Percentiles rank a stretch among this genome's conserved stretches.
These are phyloP conservation scores for Diploptera punctata DNA, from an alignment of 2,888 invertebrate genomes.

Conservation along the genomic window DNA sequence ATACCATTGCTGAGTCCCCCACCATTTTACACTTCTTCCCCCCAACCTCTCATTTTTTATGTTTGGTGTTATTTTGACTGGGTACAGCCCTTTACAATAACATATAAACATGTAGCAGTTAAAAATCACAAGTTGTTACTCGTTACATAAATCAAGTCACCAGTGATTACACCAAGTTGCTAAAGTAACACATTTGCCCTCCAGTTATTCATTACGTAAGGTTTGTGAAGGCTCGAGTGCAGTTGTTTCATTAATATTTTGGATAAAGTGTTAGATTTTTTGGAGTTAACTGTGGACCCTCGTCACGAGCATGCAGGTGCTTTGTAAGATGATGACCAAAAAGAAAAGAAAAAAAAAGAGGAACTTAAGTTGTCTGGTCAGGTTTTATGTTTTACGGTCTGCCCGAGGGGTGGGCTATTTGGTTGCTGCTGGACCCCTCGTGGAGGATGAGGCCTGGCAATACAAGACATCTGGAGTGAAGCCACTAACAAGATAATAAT, in stretches of 20 bases:
- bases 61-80: conserved; percentile 22
- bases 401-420: conserved; percentile 28
- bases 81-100: conserved; percentile 9
- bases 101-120: too few relatives aligned
- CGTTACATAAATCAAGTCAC: too few relatives aligned
- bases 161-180: too few relatives aligned
- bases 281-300: conserved; percentile 10
- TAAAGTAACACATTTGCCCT: too few relatives aligned
- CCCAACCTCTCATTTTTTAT: conserved; percentile 19
- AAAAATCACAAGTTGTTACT: neutral
- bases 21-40: conserved; percentile 1
- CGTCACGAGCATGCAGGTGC: conserved; percentile 29
- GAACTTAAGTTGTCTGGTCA: conserved; percentile 29
- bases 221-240: too few relatives aligned
- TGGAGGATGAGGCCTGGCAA: conserved; percentile 11
- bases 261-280: conserved; percentile 3
- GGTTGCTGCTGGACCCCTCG: conserved; percentile 10
- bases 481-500: too few relatives aligned
- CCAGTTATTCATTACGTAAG: too few relatives aligned
- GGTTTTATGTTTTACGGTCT: conserved; percentile 30
- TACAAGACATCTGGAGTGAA: neutral
- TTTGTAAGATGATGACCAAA: conserved; percentile 29
- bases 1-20: neutral
- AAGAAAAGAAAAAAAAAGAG: neutral
- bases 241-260: conserved; percentile 1